Base-by-base conservation (phyloP, 2,888 invertebrate species). In the Leptinotarsa tumamoca region DNA sequence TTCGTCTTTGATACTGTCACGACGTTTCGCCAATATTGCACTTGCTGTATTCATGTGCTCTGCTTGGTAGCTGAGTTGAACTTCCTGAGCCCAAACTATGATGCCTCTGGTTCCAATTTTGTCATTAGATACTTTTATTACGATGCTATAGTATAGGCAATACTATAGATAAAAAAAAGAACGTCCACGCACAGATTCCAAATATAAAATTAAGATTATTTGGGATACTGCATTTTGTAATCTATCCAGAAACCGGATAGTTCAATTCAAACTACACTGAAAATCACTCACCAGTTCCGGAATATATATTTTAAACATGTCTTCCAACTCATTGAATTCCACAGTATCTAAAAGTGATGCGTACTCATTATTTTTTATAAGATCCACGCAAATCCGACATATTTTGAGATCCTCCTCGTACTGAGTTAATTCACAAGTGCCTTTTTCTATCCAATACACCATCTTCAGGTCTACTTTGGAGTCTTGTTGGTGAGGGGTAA, bases 221-320 rank as follows among this genome's bases (percentile, higher is more conserved):
- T 52, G 52, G 17, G 0, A 52, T n/a, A 52, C 17, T 17, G 17
- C n/a, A 52, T 52, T n/a, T 4, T 52, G 17, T n/a, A n/a, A 33
- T 7, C 33, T 33, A 33, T 33, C 5, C 5, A 33, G 33, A 33
- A 33, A 33, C 33, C 1, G 33, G 33, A 33, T 33, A 33, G 5
- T 33, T 13, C 15, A 69, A 15, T 14, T 4, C 5, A 4, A 56
- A 17, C 4, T n/a, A 58, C 52, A 63, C 23, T 4, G 2, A 23
- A 58, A 21, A 49, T 27, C 33, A 67, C 73, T 76, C 67, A 76
- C 76, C 71, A 76, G 58, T 71, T 76, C 76, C 23, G 76, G 76
- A 51, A 76, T 68, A 68, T 76, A 76, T 54, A 68, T 51, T 23
- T 67, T 69, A 18, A 76, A 67, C 49, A 71, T 63, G 49, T 74